A percentile compares a stretch with the other conserved stretches of the same genome.
These are phyloP conservation scores for Branchellion lobata DNA, from an alignment of 2,888 invertebrate genomes.

Conservation along the genomic window DNA sequence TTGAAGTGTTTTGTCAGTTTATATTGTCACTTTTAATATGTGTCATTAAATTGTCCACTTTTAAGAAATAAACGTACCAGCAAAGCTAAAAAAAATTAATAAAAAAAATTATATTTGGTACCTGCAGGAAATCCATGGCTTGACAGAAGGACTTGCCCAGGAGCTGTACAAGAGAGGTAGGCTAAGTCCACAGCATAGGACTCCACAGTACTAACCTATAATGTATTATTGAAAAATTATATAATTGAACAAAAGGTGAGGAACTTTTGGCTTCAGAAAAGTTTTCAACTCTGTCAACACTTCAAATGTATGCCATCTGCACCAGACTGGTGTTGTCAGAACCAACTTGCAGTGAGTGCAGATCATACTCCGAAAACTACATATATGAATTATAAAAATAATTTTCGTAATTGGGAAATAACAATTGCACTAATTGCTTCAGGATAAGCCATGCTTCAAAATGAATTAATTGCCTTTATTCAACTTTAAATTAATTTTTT, in stretches of 20 bases:
- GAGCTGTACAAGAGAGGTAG: slow-evolving; percentile 71
- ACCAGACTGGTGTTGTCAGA: slow-evolving; percentile 82
- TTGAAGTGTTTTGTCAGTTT: neutral
- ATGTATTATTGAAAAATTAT: too few relatives aligned
- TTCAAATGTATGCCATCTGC: slow-evolving; percentile 86
- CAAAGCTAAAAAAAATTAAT: too few relatives aligned
- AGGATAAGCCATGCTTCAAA: too few relatives aligned
- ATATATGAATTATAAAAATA: neutral
- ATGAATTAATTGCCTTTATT: neutral
- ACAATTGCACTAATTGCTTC: too few relatives aligned
- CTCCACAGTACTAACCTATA: too few relatives aligned
- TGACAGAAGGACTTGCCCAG: slow-evolving; percentile 79
- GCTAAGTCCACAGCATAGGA: too few relatives aligned
- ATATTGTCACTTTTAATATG: neutral
- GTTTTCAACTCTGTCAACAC: slow-evolving; percentile 71
- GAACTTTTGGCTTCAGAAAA: slow-evolving; percentile 66
- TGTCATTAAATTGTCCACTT: too few relatives aligned
- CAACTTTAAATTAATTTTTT: neutral
- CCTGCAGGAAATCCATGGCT: slow-evolving; percentile 76
- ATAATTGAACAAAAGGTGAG: too few relatives aligned
- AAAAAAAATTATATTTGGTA: too few relatives aligned
- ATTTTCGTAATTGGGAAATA: neutral
- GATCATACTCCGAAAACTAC: slow-evolving; percentile 33
- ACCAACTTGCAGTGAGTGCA: slow-evolving; percentile 70
- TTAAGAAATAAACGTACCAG: too few relatives aligned